Percentiles rank a stretch among this genome's conserved stretches.
Evolutionary conservation across 1,140 invertebrate genomes (phyloP).

Genomic region (Halesus radiatus): DNA sequence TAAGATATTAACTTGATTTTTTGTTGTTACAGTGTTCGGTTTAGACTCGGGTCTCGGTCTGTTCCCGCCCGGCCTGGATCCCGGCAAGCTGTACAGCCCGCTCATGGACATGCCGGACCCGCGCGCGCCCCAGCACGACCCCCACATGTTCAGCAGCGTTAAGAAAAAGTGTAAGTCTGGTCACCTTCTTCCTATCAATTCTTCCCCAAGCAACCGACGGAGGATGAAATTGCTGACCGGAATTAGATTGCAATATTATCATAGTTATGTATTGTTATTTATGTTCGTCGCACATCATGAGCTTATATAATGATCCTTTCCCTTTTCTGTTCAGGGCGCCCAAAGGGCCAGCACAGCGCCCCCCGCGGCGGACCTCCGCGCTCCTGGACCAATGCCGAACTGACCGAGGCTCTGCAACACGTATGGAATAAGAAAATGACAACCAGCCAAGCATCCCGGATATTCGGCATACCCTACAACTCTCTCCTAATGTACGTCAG

Average conservation of each 20-base stretch:
- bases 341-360: constrained; percentile 90
- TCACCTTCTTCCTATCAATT: not conserved
- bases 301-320: constrained; percentile 19
- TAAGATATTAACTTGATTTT: too few relatives aligned
- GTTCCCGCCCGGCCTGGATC: constrained; percentile 80
- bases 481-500: constrained; percentile 91
- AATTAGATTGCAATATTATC: too few relatives aligned
- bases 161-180: constrained; percentile 80
- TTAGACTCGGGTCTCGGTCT: constrained; percentile 79
- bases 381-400: constrained; percentile 91
- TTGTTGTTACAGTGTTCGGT: constrained; percentile 77
- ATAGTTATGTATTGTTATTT: too few relatives aligned
- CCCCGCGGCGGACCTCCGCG: constrained; percentile 88
- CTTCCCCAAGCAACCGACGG: too few relatives aligned
- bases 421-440: constrained; percentile 96
- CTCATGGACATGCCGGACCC: constrained; percentile 79
- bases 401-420: constrained; percentile 89
- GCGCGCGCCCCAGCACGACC: constrained; percentile 71
- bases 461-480: constrained; percentile 93
- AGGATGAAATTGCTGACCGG: too few relatives aligned
- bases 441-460: constrained; percentile 90
- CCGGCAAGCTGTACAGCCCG: constrained; percentile 77
- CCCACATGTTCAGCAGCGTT: constrained; percentile 72
- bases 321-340: constrained; percentile 69
- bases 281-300: not conserved